phyloP scores from a whole-genome alignment of 1,140 invertebrate species.

The Caenorhabditis latens region DNA sequence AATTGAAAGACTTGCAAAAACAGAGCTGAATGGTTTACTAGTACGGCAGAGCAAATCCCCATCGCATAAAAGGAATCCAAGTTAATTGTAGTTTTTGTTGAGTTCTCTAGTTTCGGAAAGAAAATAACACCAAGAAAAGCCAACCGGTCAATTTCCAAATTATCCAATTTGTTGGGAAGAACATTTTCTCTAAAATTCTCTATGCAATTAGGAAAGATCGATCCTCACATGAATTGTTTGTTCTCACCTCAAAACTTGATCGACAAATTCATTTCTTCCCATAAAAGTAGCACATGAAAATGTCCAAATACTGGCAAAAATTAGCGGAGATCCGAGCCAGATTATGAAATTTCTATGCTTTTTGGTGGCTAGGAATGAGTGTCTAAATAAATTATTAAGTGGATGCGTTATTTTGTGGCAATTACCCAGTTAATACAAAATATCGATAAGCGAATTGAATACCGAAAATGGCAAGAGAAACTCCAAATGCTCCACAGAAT shows the following conservation, averaged over 20 bases:
- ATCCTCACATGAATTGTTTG: not conserved
- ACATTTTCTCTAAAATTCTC: not conserved
- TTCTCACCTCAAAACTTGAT: not conserved
- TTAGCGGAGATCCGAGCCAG: no score
- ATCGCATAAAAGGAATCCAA: not conserved
- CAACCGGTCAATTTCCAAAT: not conserved
- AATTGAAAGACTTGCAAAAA: no score
- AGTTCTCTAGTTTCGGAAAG: not conserved
- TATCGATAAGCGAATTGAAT: no score
- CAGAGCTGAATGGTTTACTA: not conserved
- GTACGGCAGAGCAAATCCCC: not conserved
- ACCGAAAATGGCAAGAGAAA: no score
- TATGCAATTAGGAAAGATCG: no score
- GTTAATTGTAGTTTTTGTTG: not conserved
- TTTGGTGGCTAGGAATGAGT: no score
- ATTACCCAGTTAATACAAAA: no score
- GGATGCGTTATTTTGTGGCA: no score
- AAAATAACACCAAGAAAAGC: not conserved
- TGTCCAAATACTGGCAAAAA: not conserved
- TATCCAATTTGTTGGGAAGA: not conserved
- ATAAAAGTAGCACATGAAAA: not conserved
- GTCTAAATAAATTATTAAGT: no score
- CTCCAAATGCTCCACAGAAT: no score
- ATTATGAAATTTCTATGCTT: no score
- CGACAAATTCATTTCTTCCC: not conserved